Evolutionary conservation across 2,888 invertebrate genomes (phyloP), one percentile per base, ranked within the genome.

Genomic region (Xestia xanthographa): DNA sequence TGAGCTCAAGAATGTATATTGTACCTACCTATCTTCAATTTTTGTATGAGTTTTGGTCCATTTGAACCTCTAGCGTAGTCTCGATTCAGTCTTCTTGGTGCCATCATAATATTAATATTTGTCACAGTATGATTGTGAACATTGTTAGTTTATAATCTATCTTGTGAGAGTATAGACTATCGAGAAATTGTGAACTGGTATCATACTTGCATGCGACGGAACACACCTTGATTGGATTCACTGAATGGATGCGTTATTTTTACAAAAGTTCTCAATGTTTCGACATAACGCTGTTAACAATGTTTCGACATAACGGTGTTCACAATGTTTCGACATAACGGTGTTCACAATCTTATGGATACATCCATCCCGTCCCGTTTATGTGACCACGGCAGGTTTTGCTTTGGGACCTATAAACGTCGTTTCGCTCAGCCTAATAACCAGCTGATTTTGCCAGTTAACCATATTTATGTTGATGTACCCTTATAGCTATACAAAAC

Each of bases 41-140:
- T 63, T 45, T 29, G 29, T 66, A n/a, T 34, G 22, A 22, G 22
- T 53, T 9, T 70, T 62, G 14, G n/a, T 68, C 41, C 9, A 45
- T 48, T 38, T 12, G 38, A 22, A 9, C 20, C 58, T 50, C 8
- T 48, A 41, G n/a, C 38, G 17, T 48, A 58, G 78, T 41, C 20
- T n/a, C 60, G 17, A 22, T 45, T 58, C 73, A 45, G 45, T 48
- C 45, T 77, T 65, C 22, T 66, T 45, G 17, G 22, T 12, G 65
- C 45, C 3, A n/a, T 41, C 22, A 11, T 43, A 65, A 29, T 66
- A 20, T 68, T 67, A 6, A 34, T 17, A 68, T 22, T 14, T 60
- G 29, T 60, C 60, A 20, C 29, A 17, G 29, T 20, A 9, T 29
- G 5, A 14, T 56, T 56, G 56, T 56, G 29, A 60, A 20, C 60